Evolutionary conservation across 2,113 vertebrate species (phyloP).

Genomic region (Phyllostomus discolor): DNA sequence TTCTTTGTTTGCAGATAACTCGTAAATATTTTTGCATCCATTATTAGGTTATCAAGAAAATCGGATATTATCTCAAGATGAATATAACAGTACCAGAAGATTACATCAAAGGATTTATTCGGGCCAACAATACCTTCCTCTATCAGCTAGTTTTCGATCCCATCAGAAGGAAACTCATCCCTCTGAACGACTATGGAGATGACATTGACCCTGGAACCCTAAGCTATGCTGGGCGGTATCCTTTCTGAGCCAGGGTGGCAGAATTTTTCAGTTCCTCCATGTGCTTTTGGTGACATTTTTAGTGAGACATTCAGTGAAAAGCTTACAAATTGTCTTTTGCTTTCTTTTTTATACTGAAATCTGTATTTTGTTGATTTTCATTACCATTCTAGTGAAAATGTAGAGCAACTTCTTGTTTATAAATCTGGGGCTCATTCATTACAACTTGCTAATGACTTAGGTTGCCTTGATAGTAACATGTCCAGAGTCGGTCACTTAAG

Average conservation of each 20-base stretch:
- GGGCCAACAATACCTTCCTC: conserved; percentile 96
- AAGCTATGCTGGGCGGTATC: conserved; percentile 95
- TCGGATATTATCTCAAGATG: conserved; percentile 97
- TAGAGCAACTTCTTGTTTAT: neutral
- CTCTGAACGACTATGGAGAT: conserved; percentile 91
- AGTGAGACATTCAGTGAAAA: neutral
- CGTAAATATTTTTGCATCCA: neutral
- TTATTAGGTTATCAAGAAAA: conserved; percentile 94
- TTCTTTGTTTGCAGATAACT: neutral
- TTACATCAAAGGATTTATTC: conserved; percentile 91
- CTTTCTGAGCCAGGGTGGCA: conserved; percentile 74
- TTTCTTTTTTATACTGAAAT: neutral
- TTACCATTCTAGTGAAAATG: neutral
- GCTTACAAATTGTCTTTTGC: neutral
- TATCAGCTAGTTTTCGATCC: conserved; percentile 98
- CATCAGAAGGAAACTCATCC: conserved; percentile 87
- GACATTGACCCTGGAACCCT: conserved; percentile 85
- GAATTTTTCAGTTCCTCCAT: neutral
- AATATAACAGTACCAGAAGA: conserved; percentile 89
- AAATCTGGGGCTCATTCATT: neutral
- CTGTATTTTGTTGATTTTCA: neutral
- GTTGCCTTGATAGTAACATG: neutral
- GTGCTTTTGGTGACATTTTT: neutral
- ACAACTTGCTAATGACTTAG: neutral
- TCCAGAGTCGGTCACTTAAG: neutral